Evolutionary conservation across 2,797 vertebrate genomes (phyloP).

Genomic region (Dromococcyx pavoninus): DNA sequence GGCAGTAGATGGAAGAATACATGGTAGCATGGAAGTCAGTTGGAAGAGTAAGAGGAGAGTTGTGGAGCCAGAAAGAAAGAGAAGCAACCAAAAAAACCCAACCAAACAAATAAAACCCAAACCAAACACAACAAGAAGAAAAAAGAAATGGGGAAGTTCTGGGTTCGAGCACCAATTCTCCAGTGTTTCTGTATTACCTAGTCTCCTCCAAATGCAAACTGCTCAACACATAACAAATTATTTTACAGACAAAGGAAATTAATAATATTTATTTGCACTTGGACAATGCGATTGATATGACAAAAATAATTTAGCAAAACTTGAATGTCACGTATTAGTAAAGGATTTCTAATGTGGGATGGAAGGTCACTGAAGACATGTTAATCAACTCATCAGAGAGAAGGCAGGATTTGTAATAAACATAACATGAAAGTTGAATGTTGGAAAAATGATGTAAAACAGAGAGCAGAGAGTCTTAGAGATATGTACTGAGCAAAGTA

Average conservation of each 20-base stretch:
- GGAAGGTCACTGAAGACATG: not conserved
- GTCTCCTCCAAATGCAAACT: not conserved
- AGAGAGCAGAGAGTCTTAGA: not conserved
- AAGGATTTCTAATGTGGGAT: not conserved
- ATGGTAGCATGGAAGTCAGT: not conserved
- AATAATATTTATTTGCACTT: not conserved
- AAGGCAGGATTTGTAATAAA: not conserved
- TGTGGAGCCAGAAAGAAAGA: not conserved
- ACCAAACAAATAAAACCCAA: not conserved
- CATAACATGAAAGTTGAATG: not conserved
- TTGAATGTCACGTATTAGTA: not conserved
- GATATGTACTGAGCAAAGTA: not conserved
- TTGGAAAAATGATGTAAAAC: not conserved
- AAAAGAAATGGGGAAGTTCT: not conserved
- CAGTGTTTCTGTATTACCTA: not conserved
- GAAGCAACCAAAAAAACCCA: not conserved
- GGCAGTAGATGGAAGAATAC: not conserved
- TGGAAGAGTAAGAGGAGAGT: not conserved
- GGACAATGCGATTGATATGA: not conserved
- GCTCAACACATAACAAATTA: not conserved
- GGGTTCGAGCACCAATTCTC: not conserved
- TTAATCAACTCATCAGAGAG: not conserved
- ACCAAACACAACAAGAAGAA: not conserved
- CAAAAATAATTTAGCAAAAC: not conserved
- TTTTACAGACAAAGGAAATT: not conserved